Percentiles rank a stretch among this genome's conserved stretches.
phyloP scores from a whole-genome alignment of 1,140 invertebrate species.

The Cydia splendana region DNA sequence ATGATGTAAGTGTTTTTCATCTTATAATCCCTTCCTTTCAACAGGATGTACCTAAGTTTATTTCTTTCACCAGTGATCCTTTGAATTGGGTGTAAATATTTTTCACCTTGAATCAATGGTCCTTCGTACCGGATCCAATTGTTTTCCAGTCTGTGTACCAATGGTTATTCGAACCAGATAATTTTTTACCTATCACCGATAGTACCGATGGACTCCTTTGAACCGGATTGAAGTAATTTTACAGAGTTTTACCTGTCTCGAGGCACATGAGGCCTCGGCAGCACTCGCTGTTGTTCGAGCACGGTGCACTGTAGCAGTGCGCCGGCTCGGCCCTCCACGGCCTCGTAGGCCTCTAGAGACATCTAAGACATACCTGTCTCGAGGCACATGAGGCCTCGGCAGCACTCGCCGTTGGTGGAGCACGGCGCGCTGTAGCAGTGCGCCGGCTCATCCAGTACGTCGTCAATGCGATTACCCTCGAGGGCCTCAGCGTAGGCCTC shows the following conservation, averaged over 20 bases:
- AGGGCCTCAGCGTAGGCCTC: slow-evolving; percentile 66
- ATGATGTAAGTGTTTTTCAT: too few relatives aligned
- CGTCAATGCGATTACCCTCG: slow-evolving; percentile 66
- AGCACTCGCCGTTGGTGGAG: slow-evolving; percentile 67
- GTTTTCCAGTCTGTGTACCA: neutral
- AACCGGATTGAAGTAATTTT: too few relatives aligned
- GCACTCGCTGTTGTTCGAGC: slow-evolving; percentile 66
- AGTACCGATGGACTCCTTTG: too few relatives aligned
- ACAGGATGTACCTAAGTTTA: too few relatives aligned
- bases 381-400: slow-evolving; percentile 66
- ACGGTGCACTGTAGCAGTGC: slow-evolving; percentile 69
- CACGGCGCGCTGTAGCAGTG: slow-evolving; percentile 71
- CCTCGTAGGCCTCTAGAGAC: neutral
- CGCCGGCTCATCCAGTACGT: slow-evolving; percentile 58
- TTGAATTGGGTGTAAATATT: too few relatives aligned
- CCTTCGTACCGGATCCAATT: neutral
- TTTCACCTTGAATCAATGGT: too few relatives aligned
- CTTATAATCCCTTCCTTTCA: too few relatives aligned
- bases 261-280: slow-evolving; percentile 68
- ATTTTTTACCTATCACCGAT: too few relatives aligned
- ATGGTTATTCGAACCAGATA: neutral
- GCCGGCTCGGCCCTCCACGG: too few relatives aligned
- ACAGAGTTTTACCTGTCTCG: slow-evolving; percentile 55
- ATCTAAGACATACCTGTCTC: slow-evolving; percentile 58
- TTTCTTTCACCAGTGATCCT: too few relatives aligned